phyloP scores from a whole-genome alignment of 2,888 invertebrate genomes.

The Chrysina gloriosa region DNA sequence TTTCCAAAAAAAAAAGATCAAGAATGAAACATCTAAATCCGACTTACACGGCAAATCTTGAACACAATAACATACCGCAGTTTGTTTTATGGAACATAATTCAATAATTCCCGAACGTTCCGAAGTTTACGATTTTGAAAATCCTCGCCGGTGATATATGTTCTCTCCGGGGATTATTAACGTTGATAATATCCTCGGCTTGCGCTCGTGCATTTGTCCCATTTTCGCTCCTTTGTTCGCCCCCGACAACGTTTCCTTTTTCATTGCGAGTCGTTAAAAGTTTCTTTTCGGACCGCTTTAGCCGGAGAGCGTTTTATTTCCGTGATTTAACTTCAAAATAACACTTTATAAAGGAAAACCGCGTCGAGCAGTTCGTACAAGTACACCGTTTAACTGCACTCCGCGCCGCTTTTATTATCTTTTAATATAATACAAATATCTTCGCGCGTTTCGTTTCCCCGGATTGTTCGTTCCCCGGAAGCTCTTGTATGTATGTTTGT shows the following conservation, averaged over 20 bases:
- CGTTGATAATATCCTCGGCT: slow-evolving; percentile 16
- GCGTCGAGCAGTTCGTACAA: slow-evolving; percentile 27
- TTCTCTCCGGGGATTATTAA: slow-evolving; percentile 26
- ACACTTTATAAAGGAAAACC: slow-evolving; percentile 49
- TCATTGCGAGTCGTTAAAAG: slow-evolving; percentile 55
- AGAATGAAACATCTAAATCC: too few relatives aligned
- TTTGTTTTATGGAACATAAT: background rate
- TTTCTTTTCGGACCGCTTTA: slow-evolving; percentile 51
- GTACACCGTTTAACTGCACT: slow-evolving; percentile 15
- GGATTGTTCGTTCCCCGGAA: too few relatives aligned
- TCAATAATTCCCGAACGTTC: slow-evolving; percentile 11
- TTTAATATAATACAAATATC: slow-evolving; percentile 30
- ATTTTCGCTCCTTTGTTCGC: background rate
- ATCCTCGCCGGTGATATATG: slow-evolving; percentile 19
- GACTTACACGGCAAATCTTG: too few relatives aligned
- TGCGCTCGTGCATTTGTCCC: slow-evolving; percentile 21
- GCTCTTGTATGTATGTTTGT: too few relatives aligned
- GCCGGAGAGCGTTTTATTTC: slow-evolving; percentile 51
- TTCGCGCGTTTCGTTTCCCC: slow-evolving; percentile 5
- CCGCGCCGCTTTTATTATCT: slow-evolving; percentile 20
- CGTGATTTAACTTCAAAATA: slow-evolving; percentile 52
- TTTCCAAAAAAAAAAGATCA: too few relatives aligned
- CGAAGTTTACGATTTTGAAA: slow-evolving; percentile 9
- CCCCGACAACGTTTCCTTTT: slow-evolving; percentile 51
- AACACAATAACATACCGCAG: too few relatives aligned